These are phyloP conservation scores for Hypsopygia costalis DNA, from an alignment of 2,888 invertebrate species.

Conservation along the genomic window DNA sequence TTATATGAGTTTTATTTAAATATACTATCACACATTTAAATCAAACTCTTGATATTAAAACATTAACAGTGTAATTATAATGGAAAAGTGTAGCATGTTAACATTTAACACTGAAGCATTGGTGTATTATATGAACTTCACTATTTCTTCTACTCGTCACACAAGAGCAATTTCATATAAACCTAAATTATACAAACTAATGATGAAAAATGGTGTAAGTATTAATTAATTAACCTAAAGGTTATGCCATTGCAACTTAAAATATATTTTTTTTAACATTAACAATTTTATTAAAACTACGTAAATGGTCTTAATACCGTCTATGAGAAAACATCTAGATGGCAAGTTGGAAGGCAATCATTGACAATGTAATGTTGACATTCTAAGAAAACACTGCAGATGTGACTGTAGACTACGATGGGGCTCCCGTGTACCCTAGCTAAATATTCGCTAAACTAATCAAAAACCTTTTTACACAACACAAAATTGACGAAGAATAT, in stretches of 20 bases:
- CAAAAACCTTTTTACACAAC: no score
- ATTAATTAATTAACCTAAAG: neutral
- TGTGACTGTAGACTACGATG: no score
- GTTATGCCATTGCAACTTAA: neutral
- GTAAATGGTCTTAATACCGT: neutral
- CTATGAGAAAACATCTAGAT: no score
- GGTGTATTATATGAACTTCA: slow-evolving; percentile 17
- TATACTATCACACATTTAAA: slow-evolving; percentile 34
- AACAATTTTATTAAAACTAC: neutral
- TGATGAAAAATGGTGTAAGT: no score
- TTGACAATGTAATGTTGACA: no score
- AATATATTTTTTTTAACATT: neutral
- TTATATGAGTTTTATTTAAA: slow-evolving; percentile 9
- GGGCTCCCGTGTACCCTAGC: no score
- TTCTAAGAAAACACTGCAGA: no score
- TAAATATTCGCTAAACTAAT: no score
- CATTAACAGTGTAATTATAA: slow-evolving; percentile 32
- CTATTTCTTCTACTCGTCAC: slow-evolving; percentile 7
- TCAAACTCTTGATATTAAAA: slow-evolving; percentile 22
- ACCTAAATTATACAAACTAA: slow-evolving; percentile 12
- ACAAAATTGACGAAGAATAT: no score
- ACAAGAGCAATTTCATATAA: slow-evolving; percentile 13
- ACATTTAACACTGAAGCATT: slow-evolving; percentile 17
- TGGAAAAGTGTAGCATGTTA: slow-evolving; percentile 27
- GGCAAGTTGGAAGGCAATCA: no score